Base-by-base conservation (phyloP, 1,140 invertebrate species). In the Drosophila saltans region DNA sequence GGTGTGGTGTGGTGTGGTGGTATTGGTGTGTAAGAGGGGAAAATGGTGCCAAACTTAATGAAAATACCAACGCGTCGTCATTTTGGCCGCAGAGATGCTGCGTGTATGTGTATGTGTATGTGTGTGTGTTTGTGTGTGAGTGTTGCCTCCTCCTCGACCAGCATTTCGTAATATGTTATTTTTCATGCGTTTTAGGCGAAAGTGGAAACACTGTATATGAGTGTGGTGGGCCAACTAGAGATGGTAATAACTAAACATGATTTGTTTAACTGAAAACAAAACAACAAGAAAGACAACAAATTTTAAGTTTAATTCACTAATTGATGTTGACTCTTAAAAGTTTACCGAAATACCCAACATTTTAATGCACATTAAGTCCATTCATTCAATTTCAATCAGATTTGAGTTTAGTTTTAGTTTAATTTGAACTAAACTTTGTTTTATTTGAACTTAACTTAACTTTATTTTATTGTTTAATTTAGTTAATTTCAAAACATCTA, bases 31-130 rank as follows among this genome's bases (percentile, higher is more conserved):
- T 70, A 63, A 63, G 63, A 73, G 72, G 73, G 73, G 72, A 68
- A 86, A 81, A 86, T 79, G 69, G 72, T 81, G 78, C 72, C 75
- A 79, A 86, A 86, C 75, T 85, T 85, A 81, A 86, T 85, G 78
- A 86, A 86, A 85, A 85, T 85, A 76, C 82, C 82, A 86, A 85
- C 78, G 78, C 82, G 78, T 85, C 78, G 78, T 77, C 78, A 78
- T 85, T 82, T 82, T 83, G 80, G 80, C 80, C 80, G 68, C 80
- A 81, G 70, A 81, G 74, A 69, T 66, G 52, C 74, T 66, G 63
- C 63, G 52, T 52, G 45, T 10, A 8, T 52, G 45, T 10, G 45
- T 3, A 21, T 9, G 45, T 24, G 45, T 52, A 21, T 52, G 45
- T 48, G 3, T 39, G 36, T 39, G 36, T 40, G 45, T 8, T 6